Conservation (phyloP, 2,888 invertebrate genomes). For the Volucella inflata region DNA sequence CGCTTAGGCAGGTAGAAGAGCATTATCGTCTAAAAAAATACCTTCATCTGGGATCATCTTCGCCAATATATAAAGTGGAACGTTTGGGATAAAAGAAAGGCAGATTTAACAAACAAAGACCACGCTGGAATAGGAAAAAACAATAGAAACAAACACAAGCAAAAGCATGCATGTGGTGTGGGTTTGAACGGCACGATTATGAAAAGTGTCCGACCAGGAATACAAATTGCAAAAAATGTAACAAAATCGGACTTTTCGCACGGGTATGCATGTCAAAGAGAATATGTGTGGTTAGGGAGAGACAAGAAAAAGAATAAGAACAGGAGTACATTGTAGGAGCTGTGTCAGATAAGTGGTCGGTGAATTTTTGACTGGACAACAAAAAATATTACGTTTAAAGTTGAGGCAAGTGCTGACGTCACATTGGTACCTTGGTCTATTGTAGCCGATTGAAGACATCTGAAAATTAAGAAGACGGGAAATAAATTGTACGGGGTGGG, state of each 20-base stretch:
- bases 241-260: constrained; percentile 21
- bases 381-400: constrained; percentile 11
- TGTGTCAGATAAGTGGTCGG: constrained; percentile 33
- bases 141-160: too few relatives aligned
- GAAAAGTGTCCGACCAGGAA: constrained; percentile 30
- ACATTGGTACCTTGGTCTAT: constrained; percentile 22
- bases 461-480: constrained; percentile 11
- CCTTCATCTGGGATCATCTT: too few relatives aligned
- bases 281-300: constrained; percentile 17
- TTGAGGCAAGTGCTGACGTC: constrained; percentile 27
- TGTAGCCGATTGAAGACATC: not conserved
- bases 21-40: too few relatives aligned
- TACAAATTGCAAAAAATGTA: constrained; percentile 22
- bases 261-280: constrained; percentile 14
- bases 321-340: constrained; percentile 32
- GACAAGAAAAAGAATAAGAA: not conserved
- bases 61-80: not conserved
- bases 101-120: not conserved
- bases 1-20: too few relatives aligned
- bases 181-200: constrained; percentile 27
- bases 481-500: constrained; percentile 18
- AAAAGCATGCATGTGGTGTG: constrained; percentile 26
- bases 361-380: constrained; percentile 35
- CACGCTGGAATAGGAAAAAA: not conserved
- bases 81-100: not conserved